Conservation (phyloP, 2,113 vertebrate genomes). For the Gymnorhina tibicen region DNA sequence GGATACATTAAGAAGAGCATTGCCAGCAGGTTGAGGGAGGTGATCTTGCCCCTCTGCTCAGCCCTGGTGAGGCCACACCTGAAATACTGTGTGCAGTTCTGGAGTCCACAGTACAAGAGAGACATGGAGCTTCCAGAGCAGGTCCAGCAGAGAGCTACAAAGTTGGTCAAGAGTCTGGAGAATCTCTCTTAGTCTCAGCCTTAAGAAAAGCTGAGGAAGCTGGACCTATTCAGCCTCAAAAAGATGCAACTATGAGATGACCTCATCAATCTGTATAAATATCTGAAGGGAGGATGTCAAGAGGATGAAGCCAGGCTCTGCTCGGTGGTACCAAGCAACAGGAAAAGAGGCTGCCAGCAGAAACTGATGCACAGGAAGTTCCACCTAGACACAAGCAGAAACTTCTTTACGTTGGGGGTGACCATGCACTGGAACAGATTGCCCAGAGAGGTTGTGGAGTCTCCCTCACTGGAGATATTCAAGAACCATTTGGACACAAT, state of each 20-base stretch:
- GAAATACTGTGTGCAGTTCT: neutral
- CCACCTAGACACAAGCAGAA: neutral
- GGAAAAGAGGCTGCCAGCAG: neutral
- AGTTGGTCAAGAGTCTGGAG: neutral
- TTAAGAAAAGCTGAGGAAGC: neutral
- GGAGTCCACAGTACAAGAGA: neutral
- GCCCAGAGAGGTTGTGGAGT: neutral
- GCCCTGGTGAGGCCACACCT: neutral
- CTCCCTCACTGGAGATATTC: neutral
- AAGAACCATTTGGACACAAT: neutral
- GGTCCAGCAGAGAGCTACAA: neutral
- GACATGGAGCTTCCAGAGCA: neutral
- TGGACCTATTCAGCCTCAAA: neutral
- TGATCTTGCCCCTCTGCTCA: neutral
- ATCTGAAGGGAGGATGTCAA: neutral
- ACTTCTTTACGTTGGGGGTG: neutral
- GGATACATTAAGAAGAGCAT: neutral
- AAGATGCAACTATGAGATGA: neutral
- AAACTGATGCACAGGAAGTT: neutral
- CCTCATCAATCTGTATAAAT: neutral
- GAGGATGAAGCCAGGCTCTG: neutral
- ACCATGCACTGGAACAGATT: too few species aligned
- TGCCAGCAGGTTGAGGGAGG: neutral
- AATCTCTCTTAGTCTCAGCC: neutral
- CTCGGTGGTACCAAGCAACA: neutral